Evolutionary conservation across 2,888 invertebrate genomes (phyloP), one percentile per base, ranked within the genome.

Genomic region (Pseudoips prasinana): DNA sequence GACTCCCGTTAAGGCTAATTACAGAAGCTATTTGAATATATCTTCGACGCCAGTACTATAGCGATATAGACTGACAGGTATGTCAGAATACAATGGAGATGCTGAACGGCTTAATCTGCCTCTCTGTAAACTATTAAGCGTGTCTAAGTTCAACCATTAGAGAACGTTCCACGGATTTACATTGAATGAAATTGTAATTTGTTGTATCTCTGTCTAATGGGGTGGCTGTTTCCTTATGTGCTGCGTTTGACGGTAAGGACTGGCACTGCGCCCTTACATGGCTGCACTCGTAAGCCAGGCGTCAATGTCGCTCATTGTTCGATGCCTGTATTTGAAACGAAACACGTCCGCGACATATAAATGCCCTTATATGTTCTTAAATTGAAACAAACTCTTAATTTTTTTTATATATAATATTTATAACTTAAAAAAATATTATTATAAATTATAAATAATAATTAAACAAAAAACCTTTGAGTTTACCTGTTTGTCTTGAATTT

Each of bases 151-250:
- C 68, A 72, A 58, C 69, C 71, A 79, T 80, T 77, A 76, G 61
- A 67, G 63, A 65, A 58, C 51, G 62, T 71, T 69, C 54, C 55
- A 55, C 54, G 52, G 68, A 84, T 85, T 85, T 80, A 80, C 83
- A 84, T 86, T 83, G 78, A 86, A 86, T 85, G 82, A 81, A 83
- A 79, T 76, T 78, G 80, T 82, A 79, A 84, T 84, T 84, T 81
- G 81, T 75, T 76, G 60, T 63, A 63, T 72, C 63, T 63, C 53
- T 63, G 54, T 54, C 46, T 58, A 58, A 58, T 71, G 62, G 58
- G 54, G 56, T 49, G 59, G 64, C 53, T 60, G 63, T 69, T 77
- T 67, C 75, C 74, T 75, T 77, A 70, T 68, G 64, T 60, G 69
- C 38, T 22, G 25, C 31, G 33, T 18, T 39, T 49, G 56, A 48